Percentiles rank a stretch among this genome's conserved stretches.
phyloP scores from a whole-genome alignment of 1,140 invertebrate genomes.

The Euwallacea similis region DNA sequence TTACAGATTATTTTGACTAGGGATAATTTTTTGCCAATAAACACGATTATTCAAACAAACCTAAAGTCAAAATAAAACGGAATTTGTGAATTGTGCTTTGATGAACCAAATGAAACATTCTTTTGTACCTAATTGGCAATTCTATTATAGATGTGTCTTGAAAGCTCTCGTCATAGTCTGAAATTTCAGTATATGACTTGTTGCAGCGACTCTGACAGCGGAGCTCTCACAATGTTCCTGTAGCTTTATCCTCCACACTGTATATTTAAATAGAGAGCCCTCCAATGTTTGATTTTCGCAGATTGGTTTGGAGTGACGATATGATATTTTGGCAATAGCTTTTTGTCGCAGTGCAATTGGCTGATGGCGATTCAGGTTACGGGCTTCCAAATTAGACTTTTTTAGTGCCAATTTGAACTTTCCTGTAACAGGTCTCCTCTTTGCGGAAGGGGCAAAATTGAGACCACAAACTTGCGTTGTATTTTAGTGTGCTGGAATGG shows the following conservation, averaged over 20 bases:
- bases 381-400: slow-evolving; percentile 10
- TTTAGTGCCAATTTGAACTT: slow-evolving; percentile 13
- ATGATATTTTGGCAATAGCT: slow-evolving; percentile 14
- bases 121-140: slow-evolving; percentile 50
- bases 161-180: slow-evolving; percentile 53
- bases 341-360: background rate
- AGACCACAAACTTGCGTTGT: slow-evolving; percentile 50
- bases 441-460: slow-evolving; percentile 74
- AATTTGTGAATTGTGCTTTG: background rate
- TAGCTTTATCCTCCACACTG: slow-evolving; percentile 43
- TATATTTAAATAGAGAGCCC: slow-evolving; percentile 45
- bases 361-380: slow-evolving; percentile 7
- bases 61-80: background rate
- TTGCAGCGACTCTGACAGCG: slow-evolving; percentile 54
- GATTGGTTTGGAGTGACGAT: slow-evolving; percentile 10
- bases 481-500: slow-evolving; percentile 13
- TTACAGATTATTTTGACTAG: no score
- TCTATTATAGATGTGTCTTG: slow-evolving; percentile 53
- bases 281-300: slow-evolving; percentile 15
- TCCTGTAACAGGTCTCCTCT: slow-evolving; percentile 79
- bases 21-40: no score
- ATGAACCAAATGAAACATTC: slow-evolving; percentile 1
- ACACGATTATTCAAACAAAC: no score
- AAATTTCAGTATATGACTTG: slow-evolving; percentile 51
- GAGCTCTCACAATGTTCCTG: slow-evolving; percentile 49